Conservation (phyloP, 2,888 invertebrate genomes). For the Melieria picta region DNA sequence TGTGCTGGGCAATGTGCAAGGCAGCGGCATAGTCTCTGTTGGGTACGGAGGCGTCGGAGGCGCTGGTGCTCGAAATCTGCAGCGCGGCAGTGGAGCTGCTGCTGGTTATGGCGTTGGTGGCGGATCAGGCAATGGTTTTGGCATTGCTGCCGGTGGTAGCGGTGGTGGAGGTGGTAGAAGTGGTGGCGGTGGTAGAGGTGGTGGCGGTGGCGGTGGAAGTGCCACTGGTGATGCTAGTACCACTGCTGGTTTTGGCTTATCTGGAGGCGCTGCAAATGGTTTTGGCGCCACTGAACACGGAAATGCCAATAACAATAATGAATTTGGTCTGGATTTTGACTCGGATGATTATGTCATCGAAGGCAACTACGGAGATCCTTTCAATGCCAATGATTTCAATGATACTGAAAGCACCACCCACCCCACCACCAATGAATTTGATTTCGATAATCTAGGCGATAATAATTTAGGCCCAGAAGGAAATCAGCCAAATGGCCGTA, state of each 20-base stretch:
- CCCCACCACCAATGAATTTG: conserved; percentile 7
- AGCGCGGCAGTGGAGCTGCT: not conserved
- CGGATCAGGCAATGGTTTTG: conserved; percentile 23
- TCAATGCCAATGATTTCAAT: conserved; percentile 21
- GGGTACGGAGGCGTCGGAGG: not conserved
- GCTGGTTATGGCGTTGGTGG: conserved; percentile 9
- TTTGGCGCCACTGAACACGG: conserved; percentile 11
- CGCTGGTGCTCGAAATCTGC: not conserved
- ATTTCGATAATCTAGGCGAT: conserved; percentile 18
- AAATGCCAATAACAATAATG: conserved; percentile 3
- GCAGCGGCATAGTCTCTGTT: not conserved
- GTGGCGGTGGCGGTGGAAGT: not conserved
- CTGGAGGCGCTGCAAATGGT: conserved; percentile 21
- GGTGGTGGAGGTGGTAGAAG: conserved; percentile 15
- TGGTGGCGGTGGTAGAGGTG: not conserved
- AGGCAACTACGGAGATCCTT: conserved; percentile 11
- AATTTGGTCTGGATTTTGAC: conserved; percentile 10
- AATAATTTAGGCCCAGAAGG: not conserved
- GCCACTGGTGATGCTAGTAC: not conserved
- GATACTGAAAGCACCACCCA: conserved; percentile 16
- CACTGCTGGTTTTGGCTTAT: no score
- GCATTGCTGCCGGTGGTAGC: not conserved
- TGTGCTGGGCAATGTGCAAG: not conserved
- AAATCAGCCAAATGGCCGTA: not conserved
- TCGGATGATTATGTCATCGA: conserved; percentile 26